Conservation (phyloP, 2,113 vertebrate genomes). For the Phasianus colchicus region DNA sequence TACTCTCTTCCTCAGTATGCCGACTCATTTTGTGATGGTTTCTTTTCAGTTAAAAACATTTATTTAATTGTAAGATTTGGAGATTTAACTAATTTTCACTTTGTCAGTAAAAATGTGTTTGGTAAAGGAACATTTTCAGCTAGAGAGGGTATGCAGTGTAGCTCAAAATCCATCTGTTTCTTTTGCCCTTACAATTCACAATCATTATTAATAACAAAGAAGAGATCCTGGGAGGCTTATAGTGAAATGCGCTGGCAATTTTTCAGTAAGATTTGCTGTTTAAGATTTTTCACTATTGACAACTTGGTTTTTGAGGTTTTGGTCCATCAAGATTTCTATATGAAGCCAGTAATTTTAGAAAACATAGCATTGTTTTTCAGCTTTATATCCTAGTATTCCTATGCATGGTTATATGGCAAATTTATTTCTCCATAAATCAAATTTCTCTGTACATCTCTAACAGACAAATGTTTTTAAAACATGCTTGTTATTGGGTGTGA, state of each 20-base stretch:
- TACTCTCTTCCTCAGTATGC: not conserved
- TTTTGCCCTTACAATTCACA: not conserved
- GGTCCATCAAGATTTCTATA: not conserved
- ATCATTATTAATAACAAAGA: not conserved
- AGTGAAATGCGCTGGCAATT: not conserved
- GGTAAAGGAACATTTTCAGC: not conserved
- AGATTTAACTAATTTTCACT: not conserved
- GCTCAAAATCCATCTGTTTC: not conserved
- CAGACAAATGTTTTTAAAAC: not conserved
- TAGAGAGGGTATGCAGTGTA: fast-evolving
- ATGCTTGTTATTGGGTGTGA: not conserved
- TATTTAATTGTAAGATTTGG: not conserved
- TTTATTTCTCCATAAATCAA: not conserved
- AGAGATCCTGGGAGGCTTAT: not conserved
- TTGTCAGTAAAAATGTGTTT: not conserved
- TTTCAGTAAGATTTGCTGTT: not conserved
- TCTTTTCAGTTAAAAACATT: not conserved
- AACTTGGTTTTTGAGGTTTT: not conserved
- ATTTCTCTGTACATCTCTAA: not conserved
- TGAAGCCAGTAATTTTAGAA: not conserved
- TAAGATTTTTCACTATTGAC: not conserved
- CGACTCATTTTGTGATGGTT: fast-evolving
- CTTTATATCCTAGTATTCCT: not conserved
- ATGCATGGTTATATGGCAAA: not conserved
- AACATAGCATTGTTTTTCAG: not conserved